A percentile compares a stretch with the other conserved stretches of the same genome.
These are phyloP conservation scores for Marcusenius ussheri DNA, from an alignment of 2,113 vertebrate species.

Conservation along the genomic window DNA sequence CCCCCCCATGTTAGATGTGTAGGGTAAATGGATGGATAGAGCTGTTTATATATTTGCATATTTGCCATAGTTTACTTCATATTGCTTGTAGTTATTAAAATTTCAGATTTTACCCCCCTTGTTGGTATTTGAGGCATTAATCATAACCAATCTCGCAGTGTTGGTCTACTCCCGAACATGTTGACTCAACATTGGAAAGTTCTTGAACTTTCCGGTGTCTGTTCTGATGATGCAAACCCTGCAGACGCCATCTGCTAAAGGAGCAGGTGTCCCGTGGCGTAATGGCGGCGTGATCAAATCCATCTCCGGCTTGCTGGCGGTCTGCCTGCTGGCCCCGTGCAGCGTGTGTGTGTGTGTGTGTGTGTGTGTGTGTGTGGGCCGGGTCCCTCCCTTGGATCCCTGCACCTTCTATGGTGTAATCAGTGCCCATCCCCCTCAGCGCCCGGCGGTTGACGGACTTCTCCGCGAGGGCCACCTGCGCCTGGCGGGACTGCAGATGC, in stretches of 20 bases:
- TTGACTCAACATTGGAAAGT: background rate
- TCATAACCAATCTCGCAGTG: background rate
- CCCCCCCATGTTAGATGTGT: background rate
- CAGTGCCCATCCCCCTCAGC: conserved; percentile 52
- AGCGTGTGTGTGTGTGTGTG: background rate
- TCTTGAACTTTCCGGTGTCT: background rate
- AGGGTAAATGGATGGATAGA: background rate
- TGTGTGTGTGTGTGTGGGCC: background rate
- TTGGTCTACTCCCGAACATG: background rate
- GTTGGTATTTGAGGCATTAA: background rate
- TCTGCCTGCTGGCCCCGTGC: background rate
- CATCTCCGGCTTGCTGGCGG: background rate
- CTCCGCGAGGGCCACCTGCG: conserved; percentile 88
- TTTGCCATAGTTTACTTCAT: background rate
- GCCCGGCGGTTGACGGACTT: conserved; percentile 78
- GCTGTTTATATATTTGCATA: background rate
- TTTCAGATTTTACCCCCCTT: background rate
- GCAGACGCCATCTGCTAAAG: background rate
- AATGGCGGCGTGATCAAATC: background rate
- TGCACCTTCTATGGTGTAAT: background rate
- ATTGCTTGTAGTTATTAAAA: background rate
- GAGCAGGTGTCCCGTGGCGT: background rate
- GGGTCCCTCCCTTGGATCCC: background rate
- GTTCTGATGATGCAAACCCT: background rate
- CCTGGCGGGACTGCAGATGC: conserved; percentile 87